These are phyloP conservation scores for Nymphalis urticae DNA, from an alignment of 2,888 invertebrate genomes.

Conservation along the genomic window DNA sequence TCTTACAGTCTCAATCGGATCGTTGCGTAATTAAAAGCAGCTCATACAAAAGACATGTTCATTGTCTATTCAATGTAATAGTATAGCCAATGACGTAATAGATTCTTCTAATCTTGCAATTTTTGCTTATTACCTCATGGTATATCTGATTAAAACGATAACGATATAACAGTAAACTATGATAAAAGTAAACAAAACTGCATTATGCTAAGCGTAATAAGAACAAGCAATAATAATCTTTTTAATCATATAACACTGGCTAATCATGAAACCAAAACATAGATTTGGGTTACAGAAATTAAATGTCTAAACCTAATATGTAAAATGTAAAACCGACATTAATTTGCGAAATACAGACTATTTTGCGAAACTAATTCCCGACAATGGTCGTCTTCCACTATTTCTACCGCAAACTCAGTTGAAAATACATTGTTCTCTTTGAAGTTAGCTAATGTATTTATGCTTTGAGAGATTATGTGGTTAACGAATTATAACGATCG, in stretches of 20 bases:
- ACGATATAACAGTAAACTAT: no score
- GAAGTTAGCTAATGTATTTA: conserved; percentile 24
- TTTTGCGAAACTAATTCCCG: conserved; percentile 54
- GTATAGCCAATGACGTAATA: background rate
- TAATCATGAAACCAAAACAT: no score
- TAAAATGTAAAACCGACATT: conserved; percentile 26
- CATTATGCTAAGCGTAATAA: no score
- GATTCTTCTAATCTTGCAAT: no score
- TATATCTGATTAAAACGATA: no score
- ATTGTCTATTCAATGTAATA: background rate
- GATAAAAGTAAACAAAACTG: no score
- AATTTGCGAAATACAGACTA: conserved; percentile 53
- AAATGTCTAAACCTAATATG: background rate
- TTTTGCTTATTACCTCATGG: no score
- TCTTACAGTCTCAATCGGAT: background rate
- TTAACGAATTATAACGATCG: conserved; percentile 7
- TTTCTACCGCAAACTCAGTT: conserved; percentile 48
- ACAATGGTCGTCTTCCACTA: conserved; percentile 46
- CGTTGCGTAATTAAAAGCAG: conserved; percentile 5
- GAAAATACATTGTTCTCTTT: conserved; percentile 35
- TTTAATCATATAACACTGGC: no score
- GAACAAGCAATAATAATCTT: no score
- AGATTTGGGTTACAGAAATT: no score
- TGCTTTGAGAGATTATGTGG: conserved; percentile 25
- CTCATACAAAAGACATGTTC: background rate